phyloP scores from a whole-genome alignment of 30 jellyfish, hydroid and myxozoan genomes.

The Rhopilema esculentum region DNA sequence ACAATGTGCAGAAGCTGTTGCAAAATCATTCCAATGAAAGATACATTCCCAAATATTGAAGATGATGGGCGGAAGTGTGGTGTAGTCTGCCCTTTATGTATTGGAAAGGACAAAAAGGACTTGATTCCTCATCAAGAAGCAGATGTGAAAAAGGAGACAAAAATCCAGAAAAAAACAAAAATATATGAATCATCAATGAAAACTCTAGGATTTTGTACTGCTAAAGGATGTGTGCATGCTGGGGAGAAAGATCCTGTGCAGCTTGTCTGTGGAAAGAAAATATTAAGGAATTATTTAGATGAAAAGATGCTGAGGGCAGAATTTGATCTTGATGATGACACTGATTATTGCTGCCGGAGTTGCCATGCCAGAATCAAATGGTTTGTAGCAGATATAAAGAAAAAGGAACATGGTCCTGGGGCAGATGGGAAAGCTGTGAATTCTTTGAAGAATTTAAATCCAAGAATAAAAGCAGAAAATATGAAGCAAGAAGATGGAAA shows the following conservation, averaged over 20 bases:
- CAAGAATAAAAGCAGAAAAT: not conserved
- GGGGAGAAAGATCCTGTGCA: slow-evolving; percentile 52
- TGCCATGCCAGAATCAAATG: slow-evolving; percentile 73
- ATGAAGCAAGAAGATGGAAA: slow-evolving; percentile 3
- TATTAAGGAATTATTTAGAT: slow-evolving; percentile 47
- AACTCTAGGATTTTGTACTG: slow-evolving; percentile 53
- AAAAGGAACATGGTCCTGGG: slow-evolving; percentile 31
- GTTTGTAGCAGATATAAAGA: slow-evolving; percentile 62
- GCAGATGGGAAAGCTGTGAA: slow-evolving; percentile 54
- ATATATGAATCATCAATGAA: slow-evolving; percentile 9
- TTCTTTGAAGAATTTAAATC: slow-evolving; percentile 48
- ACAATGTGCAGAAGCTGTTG: slow-evolving; percentile 69
- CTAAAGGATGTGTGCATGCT: slow-evolving; percentile 56
- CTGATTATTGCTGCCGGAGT: slow-evolving; percentile 69
- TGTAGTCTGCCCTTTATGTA: slow-evolving; percentile 54
- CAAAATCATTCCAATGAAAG: slow-evolving; percentile 52
- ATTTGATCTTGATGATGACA: slow-evolving; percentile 56
- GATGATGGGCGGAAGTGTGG: slow-evolving; percentile 67
- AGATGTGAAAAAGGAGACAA: not conserved
- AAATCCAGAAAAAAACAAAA: not conserved
- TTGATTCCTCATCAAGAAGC: not conserved
- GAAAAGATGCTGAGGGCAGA: slow-evolving; percentile 61
- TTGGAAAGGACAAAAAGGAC: slow-evolving; percentile 8
- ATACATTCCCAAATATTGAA: slow-evolving; percentile 49
- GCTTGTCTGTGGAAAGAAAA: slow-evolving; percentile 62